These are phyloP conservation scores for Takifugu rubripes DNA, from an alignment of 2,797 vertebrate genomes.

Conservation along the genomic window DNA sequence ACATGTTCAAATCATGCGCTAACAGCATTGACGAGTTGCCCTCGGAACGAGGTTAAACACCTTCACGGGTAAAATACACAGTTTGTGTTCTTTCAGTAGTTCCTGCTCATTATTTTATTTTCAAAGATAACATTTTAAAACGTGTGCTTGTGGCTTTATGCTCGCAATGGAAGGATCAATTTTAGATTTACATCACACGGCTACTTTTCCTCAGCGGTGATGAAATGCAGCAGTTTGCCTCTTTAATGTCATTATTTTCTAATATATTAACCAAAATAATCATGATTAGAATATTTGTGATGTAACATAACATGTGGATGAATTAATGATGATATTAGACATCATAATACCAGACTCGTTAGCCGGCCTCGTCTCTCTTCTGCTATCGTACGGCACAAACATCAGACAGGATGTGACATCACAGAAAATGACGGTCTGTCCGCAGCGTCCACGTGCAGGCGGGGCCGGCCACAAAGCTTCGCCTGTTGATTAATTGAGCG, in stretches of 20 bases:
- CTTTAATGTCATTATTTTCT: too few species aligned
- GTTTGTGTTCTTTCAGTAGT: conserved; percentile 12
- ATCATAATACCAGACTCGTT: too few species aligned
- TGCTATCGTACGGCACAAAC: not conserved
- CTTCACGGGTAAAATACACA: conserved; percentile 20
- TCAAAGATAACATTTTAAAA: conserved; percentile 20
- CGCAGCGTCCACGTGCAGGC: conserved; percentile 7
- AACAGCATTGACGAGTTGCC: conserved; percentile 51
- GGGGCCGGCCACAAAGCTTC: conserved; percentile 30
- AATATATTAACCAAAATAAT: too few species aligned
- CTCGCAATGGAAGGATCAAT: not conserved
- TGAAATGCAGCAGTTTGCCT: too few species aligned
- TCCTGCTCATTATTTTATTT: conserved; percentile 10
- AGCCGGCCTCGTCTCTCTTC: too few species aligned
- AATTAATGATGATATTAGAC: too few species aligned
- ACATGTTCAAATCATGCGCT: conserved; percentile 49
- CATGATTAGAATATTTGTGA: too few species aligned
- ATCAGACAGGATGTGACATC: conserved; percentile 21
- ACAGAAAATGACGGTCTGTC: conserved; percentile 4
- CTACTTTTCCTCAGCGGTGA: too few species aligned
- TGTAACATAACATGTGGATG: too few species aligned
- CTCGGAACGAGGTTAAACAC: conserved; percentile 18
- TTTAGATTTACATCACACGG: not conserved
- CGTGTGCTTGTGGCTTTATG: not conserved
- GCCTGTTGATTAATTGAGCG: conserved; percentile 37